These are phyloP conservation scores for Bos javanicus DNA, from an alignment of 2,113 vertebrate genomes.

Conservation along the genomic window DNA sequence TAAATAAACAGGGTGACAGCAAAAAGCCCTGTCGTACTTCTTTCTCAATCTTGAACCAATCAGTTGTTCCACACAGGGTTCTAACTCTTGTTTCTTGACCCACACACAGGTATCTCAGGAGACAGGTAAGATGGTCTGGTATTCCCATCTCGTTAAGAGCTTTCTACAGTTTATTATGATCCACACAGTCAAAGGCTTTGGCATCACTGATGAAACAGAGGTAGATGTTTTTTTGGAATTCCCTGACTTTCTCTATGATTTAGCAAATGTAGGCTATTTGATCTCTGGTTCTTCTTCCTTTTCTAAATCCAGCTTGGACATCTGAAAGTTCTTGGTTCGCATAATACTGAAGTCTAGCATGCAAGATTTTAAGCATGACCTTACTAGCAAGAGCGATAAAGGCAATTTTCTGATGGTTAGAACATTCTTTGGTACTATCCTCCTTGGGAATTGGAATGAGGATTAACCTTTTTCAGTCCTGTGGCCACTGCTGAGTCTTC, in stretches of 20 bases:
- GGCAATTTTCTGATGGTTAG: not conserved
- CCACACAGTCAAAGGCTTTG: not conserved
- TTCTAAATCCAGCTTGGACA: not conserved
- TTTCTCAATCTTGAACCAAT: not conserved
- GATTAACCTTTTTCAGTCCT: not conserved
- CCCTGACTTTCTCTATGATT: not conserved
- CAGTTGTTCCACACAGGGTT: not conserved
- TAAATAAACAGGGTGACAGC: not conserved
- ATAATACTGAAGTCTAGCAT: not conserved
- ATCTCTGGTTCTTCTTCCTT: not conserved
- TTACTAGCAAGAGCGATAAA: not conserved
- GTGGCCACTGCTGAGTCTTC: not conserved
- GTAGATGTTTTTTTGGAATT: not conserved
- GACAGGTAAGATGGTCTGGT: not conserved
- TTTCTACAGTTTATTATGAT: not conserved
- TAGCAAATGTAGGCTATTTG: not conserved
- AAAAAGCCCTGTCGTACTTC: not conserved
- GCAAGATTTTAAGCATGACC: not conserved
- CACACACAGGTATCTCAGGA: not conserved
- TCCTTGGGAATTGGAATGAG: not conserved
- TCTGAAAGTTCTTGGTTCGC: not conserved
- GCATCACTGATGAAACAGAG: not conserved
- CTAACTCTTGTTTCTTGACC: not conserved
- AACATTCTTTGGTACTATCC: not conserved
- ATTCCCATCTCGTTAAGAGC: not conserved